phyloP scores from a whole-genome alignment of 1,140 invertebrate species.

The Parasteatoda tepidariorum region DNA sequence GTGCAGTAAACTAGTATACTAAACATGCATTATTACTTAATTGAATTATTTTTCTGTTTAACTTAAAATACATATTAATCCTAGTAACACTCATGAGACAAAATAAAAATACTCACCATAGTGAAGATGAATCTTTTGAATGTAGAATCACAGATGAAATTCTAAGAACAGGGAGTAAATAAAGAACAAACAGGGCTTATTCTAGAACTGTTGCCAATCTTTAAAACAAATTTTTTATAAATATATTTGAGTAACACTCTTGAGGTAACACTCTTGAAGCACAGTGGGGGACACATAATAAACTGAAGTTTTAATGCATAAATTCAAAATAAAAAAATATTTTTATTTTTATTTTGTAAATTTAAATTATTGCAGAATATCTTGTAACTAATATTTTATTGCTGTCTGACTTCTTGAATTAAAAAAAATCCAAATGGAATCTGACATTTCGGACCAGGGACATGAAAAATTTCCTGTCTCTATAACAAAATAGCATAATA shows the following conservation, averaged over 20 bases:
- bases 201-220: constrained; percentile 12
- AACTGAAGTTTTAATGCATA: not conserved
- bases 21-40: not conserved
- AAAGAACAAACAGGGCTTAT: too few relatives aligned
- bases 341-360: too few relatives aligned
- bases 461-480: too few relatives aligned
- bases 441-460: too few relatives aligned
- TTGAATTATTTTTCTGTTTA: not conserved
- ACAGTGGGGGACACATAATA: not conserved
- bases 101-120: constrained; percentile 3
- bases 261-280: not conserved
- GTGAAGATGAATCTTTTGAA: too few relatives aligned
- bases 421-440: too few relatives aligned
- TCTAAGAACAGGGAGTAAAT: too few relatives aligned
- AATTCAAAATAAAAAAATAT: too few relatives aligned
- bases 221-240: constrained; percentile 2
- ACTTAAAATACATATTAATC: not conserved
- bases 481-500: too few relatives aligned
- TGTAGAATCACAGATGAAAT: too few relatives aligned
- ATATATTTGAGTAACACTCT: constrained; percentile 14
- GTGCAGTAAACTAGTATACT: constrained; percentile 5
- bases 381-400: constrained; percentile 3
- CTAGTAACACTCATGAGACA: constrained; percentile 21
- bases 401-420: not conserved
- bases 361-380: not conserved